A percentile compares a stretch with the other conserved stretches of the same genome.
Evolutionary conservation across 2,888 invertebrate species (phyloP).

Genomic region (Cryptus armator): DNA sequence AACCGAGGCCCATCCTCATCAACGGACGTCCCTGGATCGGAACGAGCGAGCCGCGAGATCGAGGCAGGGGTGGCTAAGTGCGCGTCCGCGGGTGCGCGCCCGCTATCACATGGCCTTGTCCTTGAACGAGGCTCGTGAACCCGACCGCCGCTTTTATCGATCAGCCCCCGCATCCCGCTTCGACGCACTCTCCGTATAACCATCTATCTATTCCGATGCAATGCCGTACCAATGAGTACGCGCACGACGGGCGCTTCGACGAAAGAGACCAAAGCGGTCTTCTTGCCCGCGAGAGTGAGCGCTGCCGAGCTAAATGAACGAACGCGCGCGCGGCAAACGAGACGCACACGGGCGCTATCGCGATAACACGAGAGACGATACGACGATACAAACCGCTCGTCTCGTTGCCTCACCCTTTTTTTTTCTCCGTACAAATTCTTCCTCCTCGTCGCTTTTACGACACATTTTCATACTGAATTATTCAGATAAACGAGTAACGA

Average conservation of each 20-base stretch:
- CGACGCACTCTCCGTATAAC: slow-evolving; percentile 79
- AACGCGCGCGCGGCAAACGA: slow-evolving; percentile 18
- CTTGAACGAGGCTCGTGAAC: slow-evolving; percentile 86
- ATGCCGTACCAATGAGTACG: slow-evolving; percentile 78
- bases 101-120: slow-evolving; percentile 87
- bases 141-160: slow-evolving; percentile 84
- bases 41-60: slow-evolving; percentile 71
- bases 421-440: slow-evolving; percentile 55
- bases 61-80: slow-evolving; percentile 82
- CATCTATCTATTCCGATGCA: slow-evolving; percentile 81
- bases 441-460: slow-evolving; percentile 46
- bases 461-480: slow-evolving; percentile 67
- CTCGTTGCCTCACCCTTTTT: slow-evolving; percentile 64
- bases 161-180: slow-evolving; percentile 84
- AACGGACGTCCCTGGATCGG: slow-evolving; percentile 62
- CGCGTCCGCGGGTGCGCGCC: slow-evolving; percentile 82
- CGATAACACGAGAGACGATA: slow-evolving; percentile 52
- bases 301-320: slow-evolving; percentile 9
- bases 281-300: background rate
- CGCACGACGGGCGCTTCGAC: slow-evolving; percentile 40
- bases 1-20: slow-evolving; percentile 7
- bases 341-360: slow-evolving; percentile 29
- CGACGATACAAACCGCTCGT: slow-evolving; percentile 32
- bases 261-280: slow-evolving; percentile 3
- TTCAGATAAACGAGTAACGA: slow-evolving; percentile 57